Evolutionary conservation across 2,113 vertebrate genomes (phyloP).

Genomic region (Pseudopipra pipra): DNA sequence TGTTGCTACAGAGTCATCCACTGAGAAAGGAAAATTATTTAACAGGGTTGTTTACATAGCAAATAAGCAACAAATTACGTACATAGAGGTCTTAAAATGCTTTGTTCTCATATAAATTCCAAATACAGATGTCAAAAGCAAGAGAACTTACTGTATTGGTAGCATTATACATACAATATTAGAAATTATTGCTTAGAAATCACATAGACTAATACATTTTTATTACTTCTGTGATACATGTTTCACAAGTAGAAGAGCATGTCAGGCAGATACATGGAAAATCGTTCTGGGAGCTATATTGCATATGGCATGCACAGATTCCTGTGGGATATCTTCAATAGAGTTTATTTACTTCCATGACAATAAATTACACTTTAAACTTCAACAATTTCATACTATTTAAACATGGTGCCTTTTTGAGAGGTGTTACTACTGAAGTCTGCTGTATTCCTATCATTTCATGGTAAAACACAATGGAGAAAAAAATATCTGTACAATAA

Average conservation of each 20-base stretch:
- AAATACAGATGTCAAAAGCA: background rate
- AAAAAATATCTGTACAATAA: background rate
- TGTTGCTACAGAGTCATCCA: constrained; percentile 23
- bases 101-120: constrained; percentile 34
- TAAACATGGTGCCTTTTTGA: background rate
- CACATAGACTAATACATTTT: background rate
- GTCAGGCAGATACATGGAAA: constrained; percentile 5
- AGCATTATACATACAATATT: background rate
- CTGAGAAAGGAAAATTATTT: constrained; percentile 51
- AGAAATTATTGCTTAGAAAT: background rate
- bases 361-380: background rate
- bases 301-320: background rate
- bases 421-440: background rate
- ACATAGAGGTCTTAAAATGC: constrained; percentile 18
- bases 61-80: constrained; percentile 28
- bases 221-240: background rate
- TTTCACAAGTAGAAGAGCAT: constrained; percentile 3
- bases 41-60: background rate
- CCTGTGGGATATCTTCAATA: background rate
- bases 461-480: background rate
- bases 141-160: background rate
- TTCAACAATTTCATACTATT: background rate
- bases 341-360: background rate
- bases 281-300: background rate
- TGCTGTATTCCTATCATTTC: background rate